A percentile compares a stretch with the other conserved stretches of the same genome.
phyloP scores from a whole-genome alignment of 2,797 vertebrate species.

The Onychomys torridus region DNA sequence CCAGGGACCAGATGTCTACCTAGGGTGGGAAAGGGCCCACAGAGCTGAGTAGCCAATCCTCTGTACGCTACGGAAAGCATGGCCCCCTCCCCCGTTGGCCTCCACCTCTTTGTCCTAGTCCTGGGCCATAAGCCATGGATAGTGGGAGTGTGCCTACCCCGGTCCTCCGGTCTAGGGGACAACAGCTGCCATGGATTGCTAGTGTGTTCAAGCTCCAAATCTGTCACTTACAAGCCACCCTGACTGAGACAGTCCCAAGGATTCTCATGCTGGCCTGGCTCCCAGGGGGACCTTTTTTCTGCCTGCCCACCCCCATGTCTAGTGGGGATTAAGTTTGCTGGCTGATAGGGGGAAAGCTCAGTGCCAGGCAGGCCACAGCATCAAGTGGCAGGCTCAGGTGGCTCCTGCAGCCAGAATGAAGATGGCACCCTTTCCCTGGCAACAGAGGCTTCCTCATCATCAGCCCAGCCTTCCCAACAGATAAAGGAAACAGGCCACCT shows the following conservation, averaged over 20 bases:
- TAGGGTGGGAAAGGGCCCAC: constrained; percentile 50
- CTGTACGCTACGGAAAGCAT: rapidly evolving
- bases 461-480: neutral
- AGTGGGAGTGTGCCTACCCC: neutral
- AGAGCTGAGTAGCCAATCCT: rapidly evolving
- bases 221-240: neutral
- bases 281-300: neutral
- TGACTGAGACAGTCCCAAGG: neutral
- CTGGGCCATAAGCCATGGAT: rapidly evolving
- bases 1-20: constrained; percentile 99
- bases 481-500: neutral
- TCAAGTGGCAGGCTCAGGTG: neutral
- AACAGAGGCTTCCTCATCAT: neutral
- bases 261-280: neutral
- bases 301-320: neutral
- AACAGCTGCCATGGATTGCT: neutral
- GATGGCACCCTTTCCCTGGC: neutral
- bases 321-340: neutral
- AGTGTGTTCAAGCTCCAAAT: neutral
- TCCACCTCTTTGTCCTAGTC: neutral
- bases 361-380: neutral
- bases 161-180: neutral
- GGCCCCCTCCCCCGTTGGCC: neutral
- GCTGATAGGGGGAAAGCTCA: neutral
- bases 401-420: rapidly evolving